Evolutionary conservation across 1,140 invertebrate species (phyloP), one percentile per base, ranked within the genome.

Genomic region (Drosophila ironensis): DNA sequence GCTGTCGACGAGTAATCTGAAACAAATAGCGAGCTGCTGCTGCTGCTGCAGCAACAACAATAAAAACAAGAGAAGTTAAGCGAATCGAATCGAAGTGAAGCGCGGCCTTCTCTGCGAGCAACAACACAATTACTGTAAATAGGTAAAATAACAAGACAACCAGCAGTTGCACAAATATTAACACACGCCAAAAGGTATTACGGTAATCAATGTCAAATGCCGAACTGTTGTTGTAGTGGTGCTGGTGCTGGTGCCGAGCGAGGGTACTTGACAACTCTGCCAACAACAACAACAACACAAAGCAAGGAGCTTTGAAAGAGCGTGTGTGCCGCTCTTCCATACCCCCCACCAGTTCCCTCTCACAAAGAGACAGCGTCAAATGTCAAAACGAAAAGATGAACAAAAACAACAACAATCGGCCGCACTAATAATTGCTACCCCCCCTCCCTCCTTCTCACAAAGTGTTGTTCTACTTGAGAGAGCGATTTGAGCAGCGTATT

Each of bases 141-240:
- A 84, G 80, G 78, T 84, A 67, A 72, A 82, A 84, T 68, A 69
- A 74, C 66, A 70, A 63, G 56, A 72, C 77, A 82, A 64, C 67
- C 57, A 54, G 67, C 73, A 84, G 73, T 84, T 84, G 78, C 78
- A 86, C 78, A 84, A 84, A 84, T 86, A 84, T 78, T 78, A 66
- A 73, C 61, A 68, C 37, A 60, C 27, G 48, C 28, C 67, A 72
- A 80, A n/a, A 72, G 71, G 80, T 86, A 86, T 86, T 86, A 86
- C 80, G 67, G 80, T 86, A 86, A 86, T 86, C 80, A 86, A 86
- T 86, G 80, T 86, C 80, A 86, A 81, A 81, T 59, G 77, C 72
- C 72, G 78, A 77, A 69, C 63, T 71, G 37, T 56, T 42, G 61
- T 37, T 53, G 64, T 76, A 51, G 45, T 54, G 57, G 66, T 71